Evolutionary conservation across 2,113 vertebrate genomes (phyloP), one percentile per base, ranked within the genome.

Genomic region (Collichthys lucidus): DNA sequence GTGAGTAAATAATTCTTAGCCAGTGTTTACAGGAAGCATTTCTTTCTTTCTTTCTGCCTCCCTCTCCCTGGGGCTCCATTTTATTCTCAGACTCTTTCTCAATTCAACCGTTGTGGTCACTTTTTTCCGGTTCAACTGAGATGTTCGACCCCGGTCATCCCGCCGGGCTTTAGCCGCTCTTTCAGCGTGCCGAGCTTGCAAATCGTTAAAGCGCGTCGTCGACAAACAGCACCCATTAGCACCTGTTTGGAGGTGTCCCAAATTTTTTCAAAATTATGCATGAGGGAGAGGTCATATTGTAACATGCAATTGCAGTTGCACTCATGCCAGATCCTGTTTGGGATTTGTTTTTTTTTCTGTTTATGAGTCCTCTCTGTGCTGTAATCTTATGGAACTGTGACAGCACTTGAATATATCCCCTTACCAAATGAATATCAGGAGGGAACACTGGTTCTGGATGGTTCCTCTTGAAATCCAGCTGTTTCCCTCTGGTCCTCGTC

Each of bases 391-490:
- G 70, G 67, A 79, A 70, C 82, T 74, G 68, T 76, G 76, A 74
- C 65, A 77, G 70, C 78, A 40, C 75, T 88, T 59, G 42, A 78
- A 83, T 68, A 52, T 74, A 72, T 86, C 79, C 82, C 68, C 82
- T 74, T 69, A 49, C 73, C 80, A 82, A 79, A 81, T 88, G 81
- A 86, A 84, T 79, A 69, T 88, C 80, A 85, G 74, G 84, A 81
- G 78, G 72, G 62, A 75, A 63, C 83, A 47, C 68, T 35, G 31
- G 74, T 77, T 84, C 74, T 79, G 78, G 85, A 91, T 85, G 82
- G 86, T 86, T 93, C 88, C 85, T 86, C 85, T 91, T 88, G 87
- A 91, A 84, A 84, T 86, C 44, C 90, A 89, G 86, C 91, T 87
- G 88, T 83, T 88, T 85, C 90, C 87, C 86, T 84, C 52, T 42